Evolutionary conservation across 2,113 vertebrate genomes (phyloP).

Genomic region (Xyliphius kryptos): DNA sequence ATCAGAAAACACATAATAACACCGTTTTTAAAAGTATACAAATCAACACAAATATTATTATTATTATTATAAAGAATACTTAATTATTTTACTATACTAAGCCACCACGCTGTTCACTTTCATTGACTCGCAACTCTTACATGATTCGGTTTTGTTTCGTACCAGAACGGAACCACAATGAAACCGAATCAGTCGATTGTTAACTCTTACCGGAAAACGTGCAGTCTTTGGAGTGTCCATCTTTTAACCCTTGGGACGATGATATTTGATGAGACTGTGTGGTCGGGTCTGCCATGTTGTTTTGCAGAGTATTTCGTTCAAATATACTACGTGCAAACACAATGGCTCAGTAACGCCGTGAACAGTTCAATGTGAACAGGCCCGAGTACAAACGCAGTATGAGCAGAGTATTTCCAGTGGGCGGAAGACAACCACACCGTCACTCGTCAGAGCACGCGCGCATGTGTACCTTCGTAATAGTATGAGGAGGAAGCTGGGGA

Average conservation of each 20-base stretch:
- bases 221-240: constrained; percentile 66
- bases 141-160: too few relatives aligned
- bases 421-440: constrained; percentile 1
- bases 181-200: background rate
- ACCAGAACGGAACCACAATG: too few relatives aligned
- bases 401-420: constrained; percentile 29
- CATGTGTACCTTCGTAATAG: constrained; percentile 26
- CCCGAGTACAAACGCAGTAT: too few relatives aligned
- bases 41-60: too few relatives aligned
- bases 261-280: constrained; percentile 69
- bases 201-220: constrained; percentile 67
- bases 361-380: background rate
- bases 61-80: too few relatives aligned
- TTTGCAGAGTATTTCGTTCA: background rate
- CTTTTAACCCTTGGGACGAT: constrained; percentile 65
- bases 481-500: background rate
- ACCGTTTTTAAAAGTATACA: too few relatives aligned
- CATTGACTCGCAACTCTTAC: too few relatives aligned
- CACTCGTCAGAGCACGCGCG: background rate
- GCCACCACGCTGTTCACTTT: too few relatives aligned
- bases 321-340: too few relatives aligned
- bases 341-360: background rate
- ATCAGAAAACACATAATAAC: too few relatives aligned
- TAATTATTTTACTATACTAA: too few relatives aligned
- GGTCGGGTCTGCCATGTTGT: constrained; percentile 64